Base-by-base conservation (phyloP, 2,888 invertebrate species). In the Pycnomerus fuliginosus region DNA sequence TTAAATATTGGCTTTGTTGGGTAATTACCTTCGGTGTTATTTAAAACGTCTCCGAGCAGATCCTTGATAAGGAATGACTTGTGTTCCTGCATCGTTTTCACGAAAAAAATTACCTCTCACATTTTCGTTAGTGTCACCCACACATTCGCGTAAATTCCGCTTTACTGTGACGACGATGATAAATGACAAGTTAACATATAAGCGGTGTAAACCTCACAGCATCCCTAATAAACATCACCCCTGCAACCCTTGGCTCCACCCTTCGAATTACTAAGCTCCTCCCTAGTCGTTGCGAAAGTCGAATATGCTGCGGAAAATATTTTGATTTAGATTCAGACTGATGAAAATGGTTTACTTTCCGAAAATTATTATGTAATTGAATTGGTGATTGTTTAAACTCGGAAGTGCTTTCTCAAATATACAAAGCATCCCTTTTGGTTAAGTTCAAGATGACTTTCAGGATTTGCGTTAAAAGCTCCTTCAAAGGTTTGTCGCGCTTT, bases 31-130 rank as follows among this genome's bases (percentile, higher is more conserved):
- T 51, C 51, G 38, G 45, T 47, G 3, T 37, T 47, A 16, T 48
- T 69, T 55, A 86, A 68, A 48, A 86, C 84, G 63, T 91, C 90
- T 8, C 90, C 87, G 36, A 91, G 78, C 29, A 91, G 78, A 70
- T 91, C 90, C 64, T 85, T 83, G 55, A 91, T 91, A 48, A 91
- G 73, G 71, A 91, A 91, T 5, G 90, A 91, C 68, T 90, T 90
- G 61, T 82, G 73, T 78, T 82, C 74, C 77, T 83, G 68, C 73
- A 71, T 80, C 31, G 37, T 25, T 23, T 25, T 23, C 16, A 24
- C 16, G 14, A 12, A 11, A 10, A 16, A 12, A 31, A 14, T 24
- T 36, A 30, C 33, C 39, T 39, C 34, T 44, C 44, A 44, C 44
- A 44, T 42, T 14, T 11, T 44, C 14, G 22, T 35, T 22, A 42